Base-by-base conservation (phyloP, 2,888 invertebrate genomes). In the Meloe dianella region DNA sequence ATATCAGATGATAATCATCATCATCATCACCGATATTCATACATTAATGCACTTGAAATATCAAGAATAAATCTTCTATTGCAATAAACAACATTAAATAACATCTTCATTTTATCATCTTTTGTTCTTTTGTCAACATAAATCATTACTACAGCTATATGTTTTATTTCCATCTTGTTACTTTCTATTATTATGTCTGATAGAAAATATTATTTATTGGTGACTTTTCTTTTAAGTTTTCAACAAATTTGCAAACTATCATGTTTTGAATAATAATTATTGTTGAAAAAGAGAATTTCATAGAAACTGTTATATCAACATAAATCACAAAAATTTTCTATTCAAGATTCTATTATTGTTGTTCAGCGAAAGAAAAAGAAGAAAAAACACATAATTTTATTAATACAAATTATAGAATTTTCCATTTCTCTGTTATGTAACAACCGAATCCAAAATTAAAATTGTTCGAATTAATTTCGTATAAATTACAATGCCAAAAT, bases 121-220 rank as follows among this genome's bases (percentile, higher is more conserved):
- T 51, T 51, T 51, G 51, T 51, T 51, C 51, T 51, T 51, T 51
- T 51, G 51, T 51, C 51, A 22, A 51, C 20, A 51, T 51, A 51
- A 51, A 51, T 51, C 51, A 12, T 9, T 22, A 20, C 22, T 51
- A 51, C 12, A 22, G 9, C 20, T 51, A 20, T 51, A 22, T 51
- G 47, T 22, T 22, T 2, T 51, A 51, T 51, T 22, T 51, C 10
- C 20, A 22, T 22, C 22, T 22, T 51, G 20, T 47, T 17, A 47
- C 22, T 22, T 22, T 51, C 22, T 51, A 51, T 51, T 20, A 51
- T 51, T 51, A 51, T 51, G 8, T 22, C 6, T 51, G 38, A 51
- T 51, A 22, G 51, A 22, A 22, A 51, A 8, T 8, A 51, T 51
- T 10, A 51, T 51, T 51, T 51, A 51, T 51, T 51, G 51, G 22